These are phyloP conservation scores for Sinopyrophorus schimmeli DNA, from an alignment of 2,888 invertebrate species.

Conservation along the genomic window DNA sequence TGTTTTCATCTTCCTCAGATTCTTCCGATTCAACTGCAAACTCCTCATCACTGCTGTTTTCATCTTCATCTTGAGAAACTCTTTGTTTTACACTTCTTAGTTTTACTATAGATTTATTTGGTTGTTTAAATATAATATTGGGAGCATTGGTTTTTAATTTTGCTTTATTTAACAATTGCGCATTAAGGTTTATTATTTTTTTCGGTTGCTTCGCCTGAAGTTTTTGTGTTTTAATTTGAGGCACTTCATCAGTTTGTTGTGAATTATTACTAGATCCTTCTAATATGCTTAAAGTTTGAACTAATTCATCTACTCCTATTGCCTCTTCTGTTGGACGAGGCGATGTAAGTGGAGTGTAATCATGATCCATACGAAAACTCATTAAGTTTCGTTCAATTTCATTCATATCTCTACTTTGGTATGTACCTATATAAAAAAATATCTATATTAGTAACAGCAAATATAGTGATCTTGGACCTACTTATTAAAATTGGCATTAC, in stretches of 20 bases:
- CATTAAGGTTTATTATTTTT: slow-evolving; percentile 10
- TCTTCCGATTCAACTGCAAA: slow-evolving; percentile 51
- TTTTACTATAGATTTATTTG: slow-evolving; percentile 22
- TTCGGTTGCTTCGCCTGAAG: slow-evolving; percentile 16
- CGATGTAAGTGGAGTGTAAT: slow-evolving; percentile 74
- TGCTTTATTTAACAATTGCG: slow-evolving; percentile 10
- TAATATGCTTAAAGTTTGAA: slow-evolving; percentile 51
- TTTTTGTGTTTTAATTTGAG: slow-evolving; percentile 18
- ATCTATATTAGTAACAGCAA: no score
- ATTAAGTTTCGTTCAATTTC: slow-evolving; percentile 54
- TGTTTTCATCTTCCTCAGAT: slow-evolving; percentile 54
- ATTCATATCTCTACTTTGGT: slow-evolving; percentile 57
- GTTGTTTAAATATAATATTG: slow-evolving; percentile 22
- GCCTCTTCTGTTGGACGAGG: slow-evolving; percentile 56
- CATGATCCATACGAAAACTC: slow-evolving; percentile 76
- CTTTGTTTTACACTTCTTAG: slow-evolving; percentile 13
- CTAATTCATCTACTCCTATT: slow-evolving; percentile 48
- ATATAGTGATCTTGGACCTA: no score
- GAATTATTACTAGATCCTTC: slow-evolving; percentile 43
- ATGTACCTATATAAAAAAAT: slow-evolving; percentile 3
- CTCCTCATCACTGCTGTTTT: slow-evolving; percentile 63
- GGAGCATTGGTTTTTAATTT: slow-evolving; percentile 13
- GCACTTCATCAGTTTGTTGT: slow-evolving; percentile 17
- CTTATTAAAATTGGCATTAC: no score
- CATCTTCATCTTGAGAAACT: slow-evolving; percentile 43